Conservation (phyloP, 2,113 vertebrate genomes). For the Oryzias curvinotus region DNA sequence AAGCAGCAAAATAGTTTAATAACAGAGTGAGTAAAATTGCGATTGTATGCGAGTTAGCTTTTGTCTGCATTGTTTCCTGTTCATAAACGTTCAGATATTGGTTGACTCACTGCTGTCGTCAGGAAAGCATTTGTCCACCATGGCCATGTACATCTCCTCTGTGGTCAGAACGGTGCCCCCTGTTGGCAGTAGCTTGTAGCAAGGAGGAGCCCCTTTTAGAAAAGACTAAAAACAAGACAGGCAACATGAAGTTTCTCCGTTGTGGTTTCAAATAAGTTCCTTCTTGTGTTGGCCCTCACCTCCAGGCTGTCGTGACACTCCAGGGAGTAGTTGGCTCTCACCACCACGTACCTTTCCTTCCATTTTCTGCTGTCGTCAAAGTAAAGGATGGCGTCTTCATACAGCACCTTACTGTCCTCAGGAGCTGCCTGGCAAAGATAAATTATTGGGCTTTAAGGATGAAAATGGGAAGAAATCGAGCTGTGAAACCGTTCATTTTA, state of each 20-base stretch:
- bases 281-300: slow-evolving; percentile 65
- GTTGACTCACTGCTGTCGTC: slow-evolving; percentile 83
- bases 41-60: no score
- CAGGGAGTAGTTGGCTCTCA: slow-evolving; percentile 85
- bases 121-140: slow-evolving; percentile 86
- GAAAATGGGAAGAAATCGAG: not conserved
- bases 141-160: slow-evolving; percentile 83
- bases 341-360: slow-evolving; percentile 85
- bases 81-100: no score
- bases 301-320: slow-evolving; percentile 87
- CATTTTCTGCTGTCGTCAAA: slow-evolving; percentile 87
- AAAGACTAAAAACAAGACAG: slow-evolving; percentile 61
- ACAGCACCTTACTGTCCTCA: slow-evolving; percentile 74
- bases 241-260: not conserved
- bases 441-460: no score
- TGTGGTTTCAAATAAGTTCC: not conserved
- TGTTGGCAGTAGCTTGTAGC: slow-evolving; percentile 81
- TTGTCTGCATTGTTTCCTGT: no score
- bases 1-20: no score
- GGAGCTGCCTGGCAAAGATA: slow-evolving; percentile 60
- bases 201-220: slow-evolving; percentile 77
- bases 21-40: no score
- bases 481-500: not conserved
- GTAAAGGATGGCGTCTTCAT: slow-evolving; percentile 79
- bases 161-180: slow-evolving; percentile 84